Base-by-base conservation (phyloP, 1,140 invertebrate species). In the Ditylenchus dipsaci region DNA sequence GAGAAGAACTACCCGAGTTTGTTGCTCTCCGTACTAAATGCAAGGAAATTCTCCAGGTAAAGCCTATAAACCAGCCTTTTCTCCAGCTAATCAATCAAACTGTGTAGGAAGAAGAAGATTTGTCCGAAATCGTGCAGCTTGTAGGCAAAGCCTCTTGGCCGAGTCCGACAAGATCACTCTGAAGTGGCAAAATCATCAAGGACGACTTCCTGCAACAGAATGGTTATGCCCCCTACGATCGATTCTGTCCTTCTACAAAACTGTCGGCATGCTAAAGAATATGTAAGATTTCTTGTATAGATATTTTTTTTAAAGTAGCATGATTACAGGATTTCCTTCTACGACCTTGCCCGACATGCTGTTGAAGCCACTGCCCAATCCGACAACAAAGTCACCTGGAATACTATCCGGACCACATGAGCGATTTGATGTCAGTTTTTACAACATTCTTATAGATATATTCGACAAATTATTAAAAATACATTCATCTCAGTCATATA, bases 161-260 rank as follows among this genome's bases (percentile, higher is more conserved):
- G 96, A 99, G 87, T 90, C 91, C 23, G 96, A 99, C 85, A 99
- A 99, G 86, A 97, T 99, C 84, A 99, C 95, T 0, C 87, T 99
- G 38, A 95, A 99, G 87, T 93, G 95, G 96, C 74, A 95, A 95
- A 84, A 85, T 99, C 69, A 87, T 99, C 62, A 99, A 99, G 84
- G 96, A 99, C 83, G 96, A 99, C 87, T 99, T 97, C 87, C 86
- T 99, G 76, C 96, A 99, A 87, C 96, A 99, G 85, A 87, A 87
- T 75, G 86, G 87, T 57, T 97, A 97, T 85, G 91, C 92, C 29
- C 87, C 91, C n/a, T 97, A 97, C 86, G 94, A 97, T 87, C 88
- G 95, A 73, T 97, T 94, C 87, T 99, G 96, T 85, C 96, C 80
- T 99, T 99, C 88, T 99, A 98, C 88, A 99, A 99, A 87, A 97